Conservation (phyloP, 2,888 invertebrate genomes). For the Thymelicus acteon region DNA sequence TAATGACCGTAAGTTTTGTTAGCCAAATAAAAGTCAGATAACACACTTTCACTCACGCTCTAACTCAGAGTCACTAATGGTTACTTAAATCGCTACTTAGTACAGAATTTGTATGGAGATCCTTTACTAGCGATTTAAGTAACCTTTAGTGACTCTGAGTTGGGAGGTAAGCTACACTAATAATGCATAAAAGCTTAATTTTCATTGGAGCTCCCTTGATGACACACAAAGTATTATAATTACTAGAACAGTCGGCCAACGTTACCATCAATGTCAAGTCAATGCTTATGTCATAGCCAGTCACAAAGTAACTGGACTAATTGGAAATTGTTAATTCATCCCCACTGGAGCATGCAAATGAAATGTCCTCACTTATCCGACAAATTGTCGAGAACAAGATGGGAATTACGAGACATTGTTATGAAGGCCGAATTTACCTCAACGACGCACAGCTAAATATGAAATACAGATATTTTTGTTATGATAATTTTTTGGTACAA, state of each 20-base stretch:
- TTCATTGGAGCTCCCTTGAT: no score
- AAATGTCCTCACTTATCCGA: constrained; percentile 27
- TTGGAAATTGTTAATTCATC: constrained; percentile 32
- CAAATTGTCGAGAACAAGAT: constrained; percentile 25
- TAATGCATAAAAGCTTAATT: no score
- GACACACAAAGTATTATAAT: background rate
- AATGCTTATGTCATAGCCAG: constrained; percentile 16
- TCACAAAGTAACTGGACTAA: constrained; percentile 23
- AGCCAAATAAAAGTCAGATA: no score
- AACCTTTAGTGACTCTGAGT: no score
- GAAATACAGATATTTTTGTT: background rate
- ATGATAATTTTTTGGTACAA: no score
- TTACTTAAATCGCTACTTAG: no score
- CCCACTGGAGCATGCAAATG: constrained; percentile 28
- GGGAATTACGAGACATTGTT: constrained; percentile 20
- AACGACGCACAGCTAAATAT: background rate
- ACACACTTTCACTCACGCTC: no score
- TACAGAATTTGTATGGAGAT: no score
- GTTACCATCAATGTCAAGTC: background rate
- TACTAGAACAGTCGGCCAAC: background rate
- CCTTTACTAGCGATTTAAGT: no score
- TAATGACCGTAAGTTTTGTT: no score
- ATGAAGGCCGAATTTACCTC: constrained; percentile 10
- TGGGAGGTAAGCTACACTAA: no score
- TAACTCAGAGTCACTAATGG: no score